phyloP scores from a whole-genome alignment of 2,888 invertebrate genomes.

The Drosophila neotestacea region DNA sequence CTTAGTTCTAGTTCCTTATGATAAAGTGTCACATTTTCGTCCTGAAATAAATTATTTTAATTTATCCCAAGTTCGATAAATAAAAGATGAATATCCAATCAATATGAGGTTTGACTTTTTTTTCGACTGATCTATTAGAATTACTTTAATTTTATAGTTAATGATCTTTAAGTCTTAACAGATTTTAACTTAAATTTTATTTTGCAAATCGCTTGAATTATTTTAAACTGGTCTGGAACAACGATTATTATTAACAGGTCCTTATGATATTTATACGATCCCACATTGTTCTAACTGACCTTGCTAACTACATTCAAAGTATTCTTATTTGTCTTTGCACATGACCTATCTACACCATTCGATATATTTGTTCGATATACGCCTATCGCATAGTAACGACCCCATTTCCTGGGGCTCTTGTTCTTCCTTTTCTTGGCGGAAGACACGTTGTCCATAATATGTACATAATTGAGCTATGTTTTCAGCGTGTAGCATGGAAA shows the following conservation, averaged over 20 bases:
- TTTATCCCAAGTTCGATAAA: too few relatives aligned
- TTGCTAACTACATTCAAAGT: background rate
- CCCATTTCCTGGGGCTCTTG: slow-evolving; percentile 12
- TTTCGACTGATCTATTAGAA: too few relatives aligned
- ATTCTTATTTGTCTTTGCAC: background rate
- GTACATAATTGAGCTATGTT: slow-evolving; percentile 18
- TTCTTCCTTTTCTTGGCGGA: background rate
- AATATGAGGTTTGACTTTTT: too few relatives aligned
- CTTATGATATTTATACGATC: too few relatives aligned
- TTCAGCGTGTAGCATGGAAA: slow-evolving; percentile 4
- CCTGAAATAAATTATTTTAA: background rate
- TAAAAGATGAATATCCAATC: too few relatives aligned
- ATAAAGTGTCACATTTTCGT: background rate
- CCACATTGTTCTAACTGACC: slow-evolving; percentile 21
- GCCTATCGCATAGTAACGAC: slow-evolving; percentile 39
- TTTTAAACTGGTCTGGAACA: too few relatives aligned
- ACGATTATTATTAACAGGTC: too few relatives aligned
- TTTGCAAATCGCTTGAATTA: too few relatives aligned
- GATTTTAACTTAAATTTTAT: too few relatives aligned
- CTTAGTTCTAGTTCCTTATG: background rate
- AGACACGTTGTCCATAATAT: background rate
- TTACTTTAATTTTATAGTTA: too few relatives aligned
- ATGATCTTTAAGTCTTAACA: too few relatives aligned
- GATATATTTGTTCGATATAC: slow-evolving; percentile 33
- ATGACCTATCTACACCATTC: background rate